These are phyloP conservation scores for Creontiades dilutus DNA, from an alignment of 2,888 invertebrate genomes.

Conservation along the genomic window DNA sequence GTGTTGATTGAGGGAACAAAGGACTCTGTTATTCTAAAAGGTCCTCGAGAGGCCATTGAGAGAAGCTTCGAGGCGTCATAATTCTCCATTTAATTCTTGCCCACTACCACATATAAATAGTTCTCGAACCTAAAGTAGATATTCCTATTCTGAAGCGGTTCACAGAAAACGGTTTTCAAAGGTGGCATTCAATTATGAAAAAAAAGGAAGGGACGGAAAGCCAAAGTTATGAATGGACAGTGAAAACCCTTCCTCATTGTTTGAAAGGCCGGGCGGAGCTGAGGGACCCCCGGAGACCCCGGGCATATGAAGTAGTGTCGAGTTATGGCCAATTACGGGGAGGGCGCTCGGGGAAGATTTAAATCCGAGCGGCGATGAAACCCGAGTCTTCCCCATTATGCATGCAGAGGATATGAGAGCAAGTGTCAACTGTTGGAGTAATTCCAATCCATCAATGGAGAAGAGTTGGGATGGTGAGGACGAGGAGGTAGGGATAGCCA, in stretches of 20 bases:
- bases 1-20: no score
- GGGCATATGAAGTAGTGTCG: slow-evolving; percentile 57
- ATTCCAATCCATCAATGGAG: neutral
- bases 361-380: slow-evolving; percentile 32
- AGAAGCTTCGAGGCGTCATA: no score
- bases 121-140: neutral
- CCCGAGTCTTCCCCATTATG: neutral
- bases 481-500: no score
- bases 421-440: neutral
- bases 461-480: neutral
- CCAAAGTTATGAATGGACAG: slow-evolving; percentile 21
- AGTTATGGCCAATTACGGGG: slow-evolving; percentile 61
- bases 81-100: no score
- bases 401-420: neutral
- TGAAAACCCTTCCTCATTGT: slow-evolving; percentile 1
- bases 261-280: neutral
- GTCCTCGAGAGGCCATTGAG: no score
- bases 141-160: neutral
- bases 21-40: no score
- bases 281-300: slow-evolving; percentile 10
- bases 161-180: neutral
- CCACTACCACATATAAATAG: no score
- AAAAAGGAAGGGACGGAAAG: slow-evolving; percentile 3
- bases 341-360: slow-evolving; percentile 10
- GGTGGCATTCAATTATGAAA: slow-evolving; percentile 24